phyloP scores from a whole-genome alignment of 2,797 vertebrate species.

The Kryptolebias ocellatus region DNA sequence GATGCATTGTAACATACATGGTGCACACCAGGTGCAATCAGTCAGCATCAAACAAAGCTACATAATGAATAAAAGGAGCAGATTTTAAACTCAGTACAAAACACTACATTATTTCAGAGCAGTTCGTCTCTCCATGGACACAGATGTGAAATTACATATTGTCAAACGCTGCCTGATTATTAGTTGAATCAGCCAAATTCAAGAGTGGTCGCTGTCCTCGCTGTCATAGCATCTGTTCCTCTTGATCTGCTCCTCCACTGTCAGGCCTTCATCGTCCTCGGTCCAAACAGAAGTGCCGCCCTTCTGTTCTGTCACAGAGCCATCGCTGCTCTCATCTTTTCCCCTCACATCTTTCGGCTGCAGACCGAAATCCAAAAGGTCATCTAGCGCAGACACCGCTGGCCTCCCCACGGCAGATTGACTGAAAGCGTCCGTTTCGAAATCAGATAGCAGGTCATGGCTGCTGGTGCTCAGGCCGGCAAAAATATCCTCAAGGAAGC shows the following conservation, averaged over 20 bases:
- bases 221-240: conserved; percentile 85
- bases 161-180: conserved; percentile 35
- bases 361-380: conserved; percentile 81
- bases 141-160: conserved; percentile 39
- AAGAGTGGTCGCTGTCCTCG: conserved; percentile 65
- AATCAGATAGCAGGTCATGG: conserved; percentile 67
- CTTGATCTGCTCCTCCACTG: conserved; percentile 86
- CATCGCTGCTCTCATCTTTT: conserved; percentile 24
- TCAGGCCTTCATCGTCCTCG: conserved; percentile 67
- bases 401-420: conserved; percentile 39
- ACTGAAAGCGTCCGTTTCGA: conserved; percentile 63
- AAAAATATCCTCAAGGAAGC: conserved; percentile 82
- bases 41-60: conserved; percentile 69
- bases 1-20: conserved; percentile 50
- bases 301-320: conserved; percentile 45
- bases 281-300: conserved; percentile 51
- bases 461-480: conserved; percentile 70
- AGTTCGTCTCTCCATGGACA: conserved; percentile 82
- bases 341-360: conserved; percentile 35
- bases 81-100: conserved; percentile 70
- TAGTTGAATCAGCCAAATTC: conserved; percentile 38
- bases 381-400: conserved; percentile 62
- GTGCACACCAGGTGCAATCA: conserved; percentile 85
- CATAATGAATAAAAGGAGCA: conserved; percentile 61
- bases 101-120: conserved; percentile 58